Base-by-base conservation (phyloP, 2,797 vertebrate species). In the Octomys mimax region DNA sequence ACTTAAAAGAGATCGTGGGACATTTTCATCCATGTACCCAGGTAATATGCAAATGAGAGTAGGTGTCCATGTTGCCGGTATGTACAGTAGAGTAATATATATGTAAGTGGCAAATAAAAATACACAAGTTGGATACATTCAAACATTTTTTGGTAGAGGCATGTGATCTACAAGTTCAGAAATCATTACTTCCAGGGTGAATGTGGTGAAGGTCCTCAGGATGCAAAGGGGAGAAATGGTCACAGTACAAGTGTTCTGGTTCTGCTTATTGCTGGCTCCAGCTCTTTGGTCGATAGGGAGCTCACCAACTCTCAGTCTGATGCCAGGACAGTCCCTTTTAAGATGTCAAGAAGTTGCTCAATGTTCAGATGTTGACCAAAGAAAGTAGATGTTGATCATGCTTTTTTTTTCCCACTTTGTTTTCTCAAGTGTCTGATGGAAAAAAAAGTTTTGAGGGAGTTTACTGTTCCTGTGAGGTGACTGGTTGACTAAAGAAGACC, bases 271-370 rank as follows among this genome's bases (percentile, higher is more conserved):
- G 14, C 89, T 28, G 80, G 52, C 71, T 87, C 92, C 80, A 75
- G 71, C 52, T 61, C 78, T 85, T 68, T 49, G 68, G 94, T 97
- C 96, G 92, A 94, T 79, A 95, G 26, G 31, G 68, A 95, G 94
- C 96, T 95, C 79, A 94, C 87, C 54, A 66, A 94, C 57, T 89
- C 64, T 87, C 94, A 70, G 3, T 75, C 81, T 75, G 96, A 93
- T 6, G n/a, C 96, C 91, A 91, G 89, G 33, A 87, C 77, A 88
- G 89, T 92, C 96, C 87, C 82, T 96, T 97, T 97, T 96, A 97
- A 97, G 96, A 98, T 98, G 95, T 97, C 39, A 87, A 97, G 96
- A 95, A 92, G 62, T 98, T 97, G 96, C 96, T 96, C 96, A 98
- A 97, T 61, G 75, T 92, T 97, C 90, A 95, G 73, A 93, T 97